These are phyloP conservation scores for Ataeniobius toweri DNA, from an alignment of 2,797 vertebrate genomes.

Conservation along the genomic window DNA sequence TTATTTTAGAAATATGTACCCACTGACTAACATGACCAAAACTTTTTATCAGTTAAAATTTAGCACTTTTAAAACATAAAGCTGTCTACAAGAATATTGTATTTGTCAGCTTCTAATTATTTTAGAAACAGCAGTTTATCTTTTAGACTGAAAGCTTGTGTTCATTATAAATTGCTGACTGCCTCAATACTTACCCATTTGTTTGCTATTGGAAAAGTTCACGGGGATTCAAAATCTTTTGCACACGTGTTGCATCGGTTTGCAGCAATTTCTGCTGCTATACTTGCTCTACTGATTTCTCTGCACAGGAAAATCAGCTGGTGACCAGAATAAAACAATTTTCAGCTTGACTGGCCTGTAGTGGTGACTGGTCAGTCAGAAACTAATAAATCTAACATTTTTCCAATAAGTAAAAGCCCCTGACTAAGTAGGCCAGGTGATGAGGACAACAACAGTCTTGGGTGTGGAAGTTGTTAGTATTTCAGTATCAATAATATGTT, in stretches of 20 bases:
- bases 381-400: not conserved
- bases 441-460: not conserved
- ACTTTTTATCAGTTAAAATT: no score
- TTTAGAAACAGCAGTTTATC: not conserved
- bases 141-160: not conserved
- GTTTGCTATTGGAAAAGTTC: not conserved
- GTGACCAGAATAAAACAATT: not conserved
- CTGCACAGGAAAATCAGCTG: not conserved
- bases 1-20: conserved; percentile 1
- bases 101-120: not conserved
- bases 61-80: not conserved
- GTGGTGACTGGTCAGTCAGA: not conserved
- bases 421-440: not conserved
- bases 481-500: not conserved
- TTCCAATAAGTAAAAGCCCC: not conserved
- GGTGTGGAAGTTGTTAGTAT: not conserved
- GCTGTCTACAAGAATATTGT: not conserved
- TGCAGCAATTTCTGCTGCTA: not conserved
- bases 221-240: not conserved
- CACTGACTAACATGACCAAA: conserved; percentile 15
- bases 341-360: not conserved
- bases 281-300: not conserved
- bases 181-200: not conserved
- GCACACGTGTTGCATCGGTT: not conserved
- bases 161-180: not conserved